phyloP scores from a whole-genome alignment of 2,888 invertebrate genomes.

The Meliscaeva auricollis region DNA sequence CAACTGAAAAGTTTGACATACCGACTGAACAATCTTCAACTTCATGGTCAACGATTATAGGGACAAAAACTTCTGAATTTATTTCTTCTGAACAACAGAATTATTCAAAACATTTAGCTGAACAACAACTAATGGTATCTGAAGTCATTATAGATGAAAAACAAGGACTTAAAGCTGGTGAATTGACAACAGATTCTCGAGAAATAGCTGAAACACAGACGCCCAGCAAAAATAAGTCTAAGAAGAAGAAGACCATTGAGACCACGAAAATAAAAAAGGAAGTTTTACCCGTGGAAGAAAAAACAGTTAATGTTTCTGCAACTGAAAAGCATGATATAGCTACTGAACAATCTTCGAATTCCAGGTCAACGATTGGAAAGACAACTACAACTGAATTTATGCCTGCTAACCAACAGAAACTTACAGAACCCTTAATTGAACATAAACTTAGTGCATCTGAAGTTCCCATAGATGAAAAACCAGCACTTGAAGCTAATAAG shows the following conservation, averaged over 20 bases:
- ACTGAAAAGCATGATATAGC: neutral
- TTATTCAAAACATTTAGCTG: neutral
- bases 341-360: neutral
- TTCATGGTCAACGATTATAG: too few relatives aligned
- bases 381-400: neutral
- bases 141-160: neutral
- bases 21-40: too few relatives aligned
- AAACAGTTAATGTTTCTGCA: neutral
- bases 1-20: too few relatives aligned
- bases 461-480: neutral
- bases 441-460: too few relatives aligned
- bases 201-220: neutral
- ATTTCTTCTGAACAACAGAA: too few relatives aligned
- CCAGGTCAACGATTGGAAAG: neutral
- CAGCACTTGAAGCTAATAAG: neutral
- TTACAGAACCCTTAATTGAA: neutral
- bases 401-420: neutral
- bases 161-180: neutral
- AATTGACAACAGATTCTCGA: neutral
- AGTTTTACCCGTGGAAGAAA: neutral
- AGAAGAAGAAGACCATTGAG: slow-evolving; percentile 1
- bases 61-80: too few relatives aligned
- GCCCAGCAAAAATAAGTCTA: neutral
- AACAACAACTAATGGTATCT: neutral
- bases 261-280: neutral